phyloP scores from a whole-genome alignment of 2,888 invertebrate species.

The Phanerotoma sp. region DNA sequence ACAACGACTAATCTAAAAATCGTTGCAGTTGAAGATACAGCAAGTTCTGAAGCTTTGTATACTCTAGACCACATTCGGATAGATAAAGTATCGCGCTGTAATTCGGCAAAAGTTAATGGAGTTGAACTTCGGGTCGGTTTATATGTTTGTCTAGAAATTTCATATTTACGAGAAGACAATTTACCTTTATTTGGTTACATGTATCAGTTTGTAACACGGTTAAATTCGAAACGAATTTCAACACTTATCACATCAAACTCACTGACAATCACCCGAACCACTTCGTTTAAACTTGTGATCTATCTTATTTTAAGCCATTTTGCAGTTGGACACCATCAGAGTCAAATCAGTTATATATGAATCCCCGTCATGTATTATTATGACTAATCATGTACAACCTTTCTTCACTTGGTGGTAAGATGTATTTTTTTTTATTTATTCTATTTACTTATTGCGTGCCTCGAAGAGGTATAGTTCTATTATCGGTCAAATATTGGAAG shows the following conservation, averaged over 20 bases:
- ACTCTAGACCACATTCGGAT: conserved; percentile 10
- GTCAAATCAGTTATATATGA: conserved; percentile 26
- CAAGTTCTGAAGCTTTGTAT: not conserved
- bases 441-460: no score
- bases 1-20: not conserved
- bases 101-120: conserved; percentile 21
- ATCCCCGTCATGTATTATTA: conserved; percentile 30
- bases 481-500: no score
- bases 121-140: conserved; percentile 26
- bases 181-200: conserved; percentile 26
- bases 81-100: conserved; percentile 13
- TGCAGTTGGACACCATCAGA: conserved; percentile 25
- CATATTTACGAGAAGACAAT: conserved; percentile 19
- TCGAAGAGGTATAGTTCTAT: no score
- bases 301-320: conserved; percentile 29
- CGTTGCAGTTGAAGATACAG: not conserved
- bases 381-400: conserved; percentile 17
- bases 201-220: conserved; percentile 22
- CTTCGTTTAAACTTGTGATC: conserved; percentile 17
- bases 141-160: conserved; percentile 22
- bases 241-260: conserved; percentile 26
- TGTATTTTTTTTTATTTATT: no score
- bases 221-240: conserved; percentile 20
- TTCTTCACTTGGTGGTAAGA: no score
- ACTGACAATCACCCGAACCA: conserved; percentile 2